A percentile compares a stretch with the other conserved stretches of the same genome.
Conservation (phyloP, 2,113 vertebrate genomes). For the Ammodramus savannarum region DNA sequence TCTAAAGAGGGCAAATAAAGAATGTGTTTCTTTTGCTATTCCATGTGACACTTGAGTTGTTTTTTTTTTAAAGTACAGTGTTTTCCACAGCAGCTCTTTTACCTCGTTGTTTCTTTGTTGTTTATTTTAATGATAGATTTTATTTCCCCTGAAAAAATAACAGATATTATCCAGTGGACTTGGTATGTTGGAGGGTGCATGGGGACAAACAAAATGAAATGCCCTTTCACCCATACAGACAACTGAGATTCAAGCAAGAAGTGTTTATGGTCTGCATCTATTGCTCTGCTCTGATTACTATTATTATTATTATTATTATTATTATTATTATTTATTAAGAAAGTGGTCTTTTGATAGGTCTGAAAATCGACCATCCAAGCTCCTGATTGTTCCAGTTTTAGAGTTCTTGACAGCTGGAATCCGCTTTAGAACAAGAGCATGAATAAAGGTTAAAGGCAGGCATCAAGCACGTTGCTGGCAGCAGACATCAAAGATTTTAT, state of each 20-base stretch:
- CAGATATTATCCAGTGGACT: background rate
- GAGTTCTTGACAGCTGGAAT: background rate
- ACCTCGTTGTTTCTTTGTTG: background rate
- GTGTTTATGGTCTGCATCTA: background rate
- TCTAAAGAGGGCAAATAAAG: background rate
- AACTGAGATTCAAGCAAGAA: background rate
- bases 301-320: background rate
- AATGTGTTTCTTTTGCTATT: background rate
- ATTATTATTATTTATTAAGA: background rate
- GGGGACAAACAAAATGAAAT: background rate
- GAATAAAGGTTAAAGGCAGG: conserved; percentile 6
- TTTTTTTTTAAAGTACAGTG: background rate
- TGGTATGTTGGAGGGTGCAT: background rate
- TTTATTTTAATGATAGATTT: background rate
- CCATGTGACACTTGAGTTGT: background rate
- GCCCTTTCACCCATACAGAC: background rate
- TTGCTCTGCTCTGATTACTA: background rate
- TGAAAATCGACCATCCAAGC: background rate
- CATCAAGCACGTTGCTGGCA: background rate
- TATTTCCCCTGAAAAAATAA: background rate
- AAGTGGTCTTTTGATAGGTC: background rate
- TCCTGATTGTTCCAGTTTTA: background rate
- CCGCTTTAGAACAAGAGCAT: background rate
- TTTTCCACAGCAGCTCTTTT: background rate
- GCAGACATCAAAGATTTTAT: conserved; percentile 30